A percentile compares a stretch with the other conserved stretches of the same genome.
These are phyloP conservation scores for Diprion similis DNA, from an alignment of 1,140 invertebrate species.

Conservation along the genomic window DNA sequence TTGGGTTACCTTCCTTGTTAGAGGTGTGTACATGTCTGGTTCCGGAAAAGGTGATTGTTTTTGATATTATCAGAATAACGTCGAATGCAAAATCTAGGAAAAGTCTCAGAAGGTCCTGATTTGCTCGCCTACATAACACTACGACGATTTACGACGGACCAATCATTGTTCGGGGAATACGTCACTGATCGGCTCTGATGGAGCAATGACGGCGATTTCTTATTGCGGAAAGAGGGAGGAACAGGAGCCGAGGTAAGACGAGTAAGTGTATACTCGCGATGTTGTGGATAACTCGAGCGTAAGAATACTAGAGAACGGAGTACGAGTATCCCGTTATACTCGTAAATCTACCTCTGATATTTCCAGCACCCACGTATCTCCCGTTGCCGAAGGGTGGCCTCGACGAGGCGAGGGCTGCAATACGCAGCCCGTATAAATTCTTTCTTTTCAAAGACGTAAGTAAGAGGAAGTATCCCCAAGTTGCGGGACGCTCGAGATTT, in stretches of 20 bases:
- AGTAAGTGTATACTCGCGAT: background rate
- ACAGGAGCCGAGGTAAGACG: constrained; percentile 30
- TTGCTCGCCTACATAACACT: too few relatives aligned
- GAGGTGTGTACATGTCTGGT: too few relatives aligned
- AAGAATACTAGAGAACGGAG: background rate
- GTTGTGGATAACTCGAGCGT: background rate
- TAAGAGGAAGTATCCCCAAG: constrained; percentile 7
- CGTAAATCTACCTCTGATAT: constrained; percentile 1
- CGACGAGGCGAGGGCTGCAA: background rate
- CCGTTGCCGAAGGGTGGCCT: background rate
- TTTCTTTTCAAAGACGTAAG: constrained; percentile 2
- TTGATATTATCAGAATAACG: too few relatives aligned
- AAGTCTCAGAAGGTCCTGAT: too few relatives aligned
- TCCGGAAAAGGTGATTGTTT: too few relatives aligned
- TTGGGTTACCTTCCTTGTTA: too few relatives aligned
- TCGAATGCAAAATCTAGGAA: too few relatives aligned
- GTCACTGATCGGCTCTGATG: too few relatives aligned
- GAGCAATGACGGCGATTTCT: constrained; percentile 19
- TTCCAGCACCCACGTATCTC: background rate
- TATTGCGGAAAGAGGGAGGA: constrained; percentile 41
- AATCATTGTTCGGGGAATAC: too few relatives aligned
- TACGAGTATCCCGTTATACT: background rate
- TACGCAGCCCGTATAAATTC: background rate
- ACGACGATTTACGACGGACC: too few relatives aligned
- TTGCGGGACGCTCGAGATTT: background rate